Evolutionary conservation across 2,113 vertebrate genomes (phyloP), one percentile per base, ranked within the genome.

Genomic region (Lagopus leucura): DNA sequence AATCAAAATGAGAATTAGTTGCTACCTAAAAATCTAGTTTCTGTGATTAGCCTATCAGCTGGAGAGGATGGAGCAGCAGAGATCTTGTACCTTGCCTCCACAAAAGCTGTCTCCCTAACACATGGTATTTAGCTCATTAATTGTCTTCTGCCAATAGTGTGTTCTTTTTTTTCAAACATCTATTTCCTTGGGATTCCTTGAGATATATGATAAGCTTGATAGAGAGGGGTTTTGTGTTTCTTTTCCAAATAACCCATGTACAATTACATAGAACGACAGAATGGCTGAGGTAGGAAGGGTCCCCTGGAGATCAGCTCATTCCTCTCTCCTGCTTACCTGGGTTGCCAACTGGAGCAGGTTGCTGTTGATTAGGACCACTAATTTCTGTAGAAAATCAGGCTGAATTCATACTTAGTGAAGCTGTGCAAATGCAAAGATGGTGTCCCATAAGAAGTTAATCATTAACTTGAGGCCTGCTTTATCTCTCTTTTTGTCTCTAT

Each of bases 1-100:
- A 66, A 88, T 74, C 36, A 93, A 36, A 90, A 82, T 70, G 55
- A 88, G 64, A 90, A 90, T 77, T 82, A 70, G 30, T 71, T 94
- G 65, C 36, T 91, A 83, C 34, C 16, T 86, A 70, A 92, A 90
- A 90, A 80, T 61, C 64, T 66, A 48, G 27, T 71, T 94, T 86
- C 76, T 86, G 27, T 63, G 65, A 91, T 73, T 27, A 86, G 45
- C 11, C 42, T 85, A 6, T 83, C 30, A 3, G 8, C 22, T 83
- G 76, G 64, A 86, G 30, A 74, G 28, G 18, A 9, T 71, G 30
- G 27, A 88, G 78, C 10, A 88, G 65, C 69, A 88, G 34, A 93
- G 45, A 78, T 77, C 24, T 45, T 55, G 30, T 8, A 77, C 50
- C 42, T 90, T 80, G 30, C 55, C 13, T 27, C 66, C 67, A 38